A percentile compares a stretch with the other conserved stretches of the same genome.
phyloP scores from a whole-genome alignment of 2,113 vertebrate genomes.

The Lasiurus borealis region DNA sequence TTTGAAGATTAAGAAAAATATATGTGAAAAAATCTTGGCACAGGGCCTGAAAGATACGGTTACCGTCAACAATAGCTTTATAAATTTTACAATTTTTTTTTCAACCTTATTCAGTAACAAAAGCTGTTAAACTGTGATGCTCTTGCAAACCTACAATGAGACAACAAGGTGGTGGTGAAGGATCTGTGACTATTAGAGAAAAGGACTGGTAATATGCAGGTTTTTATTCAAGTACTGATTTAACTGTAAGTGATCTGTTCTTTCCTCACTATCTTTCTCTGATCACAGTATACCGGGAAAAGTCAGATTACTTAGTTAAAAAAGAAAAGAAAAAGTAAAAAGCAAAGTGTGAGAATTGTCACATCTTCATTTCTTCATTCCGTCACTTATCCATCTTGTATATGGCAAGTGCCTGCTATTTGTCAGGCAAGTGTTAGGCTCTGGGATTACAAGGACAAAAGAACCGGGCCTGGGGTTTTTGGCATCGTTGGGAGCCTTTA shows the following conservation, averaged over 20 bases:
- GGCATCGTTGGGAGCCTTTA: background rate
- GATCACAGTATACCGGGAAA: constrained; percentile 45
- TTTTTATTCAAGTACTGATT: constrained; percentile 15
- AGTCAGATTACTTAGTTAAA: background rate
- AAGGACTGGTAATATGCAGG: background rate
- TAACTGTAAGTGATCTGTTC: background rate
- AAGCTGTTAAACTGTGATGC: background rate
- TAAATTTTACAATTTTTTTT: constrained; percentile 17
- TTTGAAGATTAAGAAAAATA: constrained; percentile 55
- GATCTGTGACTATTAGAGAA: constrained; percentile 5
- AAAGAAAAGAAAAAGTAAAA: background rate
- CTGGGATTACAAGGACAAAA: background rate
- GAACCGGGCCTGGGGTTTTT: background rate
- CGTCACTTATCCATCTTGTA: background rate
- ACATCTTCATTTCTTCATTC: background rate
- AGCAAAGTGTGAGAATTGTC: background rate
- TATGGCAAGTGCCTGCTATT: background rate
- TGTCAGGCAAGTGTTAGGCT: background rate
- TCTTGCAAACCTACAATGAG: background rate
- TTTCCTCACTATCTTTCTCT: background rate
- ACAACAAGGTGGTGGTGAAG: background rate
- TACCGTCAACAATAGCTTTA: background rate
- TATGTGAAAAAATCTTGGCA: constrained; percentile 7
- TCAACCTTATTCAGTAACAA: background rate
- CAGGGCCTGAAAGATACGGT: background rate